Evolutionary conservation across 1,140 invertebrate species (phyloP), one percentile per base, ranked within the genome.

Genomic region (Drosophila asahinai): DNA sequence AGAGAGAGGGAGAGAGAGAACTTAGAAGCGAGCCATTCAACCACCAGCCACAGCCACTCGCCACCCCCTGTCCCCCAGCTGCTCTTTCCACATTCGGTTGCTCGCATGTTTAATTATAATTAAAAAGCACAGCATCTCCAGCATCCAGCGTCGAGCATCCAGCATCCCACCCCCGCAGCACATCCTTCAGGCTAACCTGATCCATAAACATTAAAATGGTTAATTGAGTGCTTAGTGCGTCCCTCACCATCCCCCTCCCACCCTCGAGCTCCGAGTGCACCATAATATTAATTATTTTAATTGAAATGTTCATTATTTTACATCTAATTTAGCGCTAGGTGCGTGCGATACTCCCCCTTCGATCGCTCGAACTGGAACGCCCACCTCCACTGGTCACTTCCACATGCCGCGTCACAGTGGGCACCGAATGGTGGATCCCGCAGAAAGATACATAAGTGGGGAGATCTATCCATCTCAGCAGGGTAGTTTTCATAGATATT

Each of bases 241-340:
- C 67, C 67, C 83, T 58, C 65, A 64, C 65, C 80, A 57, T 42
- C 45, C 36, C 45, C n/a, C 45, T 38, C 51, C 60, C 25, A 14
- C 45, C 33, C 55, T 25, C 6, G 12, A 15, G 33, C 55, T 45
- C 45, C 27, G 54, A 71, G 65, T 71, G 80, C 71, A 84, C 60
- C 79, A 71, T 92, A 78, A 82, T 92, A 87, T 92, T 92, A 92
- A 92, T 91, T 92, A 92, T 92, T 92, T 92, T 92, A 92, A 92
- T 92, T 92, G 91, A 92, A 92, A 92, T 92, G 91, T 92, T 92
- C 86, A 92, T 92, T 92, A 92, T 91, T 91, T 91, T 91, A 91
- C 83, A 82, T 86, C 84, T 91, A 91, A 91, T 91, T 91, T 91
- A 68, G 79, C 71, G 76, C 58, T 73, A 70, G 67, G 71, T 86